Evolutionary conservation across 2,888 invertebrate genomes (phyloP), one percentile per base, ranked within the genome.

Genomic region (Drosophila atripex): DNA sequence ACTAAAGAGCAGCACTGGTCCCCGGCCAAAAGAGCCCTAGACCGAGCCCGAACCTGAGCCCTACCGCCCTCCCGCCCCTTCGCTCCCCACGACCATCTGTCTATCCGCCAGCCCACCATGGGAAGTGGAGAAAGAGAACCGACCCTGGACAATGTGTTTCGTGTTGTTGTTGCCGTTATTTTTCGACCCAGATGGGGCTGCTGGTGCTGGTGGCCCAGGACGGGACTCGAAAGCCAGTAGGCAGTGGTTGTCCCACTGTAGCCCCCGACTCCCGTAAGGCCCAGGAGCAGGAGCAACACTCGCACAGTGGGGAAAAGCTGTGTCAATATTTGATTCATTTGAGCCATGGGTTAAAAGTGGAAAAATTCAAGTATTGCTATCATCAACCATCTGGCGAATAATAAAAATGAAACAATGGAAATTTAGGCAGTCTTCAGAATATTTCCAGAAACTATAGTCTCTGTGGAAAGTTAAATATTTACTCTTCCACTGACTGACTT

Each of bases 141-240:
- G 79, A 79, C 79, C 85, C 77, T 77, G 80, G 85, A 80, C 79
- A 80, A 80, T 75, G 59, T 72, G 28, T 63, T 71, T 76, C 57
- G 75, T 77, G 80, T 69, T 73, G 83, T 72, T 70, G 55, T 49
- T 47, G 39, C 59, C 50, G 32, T 30, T 50, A 11, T 18, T 9
- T 35, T 32, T n/a, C n/a, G 35, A 7, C n/a, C 35, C 35, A 35
- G 35, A n/a, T 38, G 30, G 25, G 47, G 41, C 65, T 41, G 52
- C 21, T 23, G 21, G 21, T 3, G 5, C 21, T 23, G 21, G 5
- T 23, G 21, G 21, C 21, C 4, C 21, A 4, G 21, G 21, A 23
- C 21, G 21, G 4, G 4, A 38, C 28, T 18, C 38, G 65, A 47
- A 64, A 28, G 52, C 43, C 45, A 46, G 45, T 66, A 54, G 53